Evolutionary conservation across 2,888 invertebrate genomes (phyloP), one percentile per base, ranked within the genome.

Genomic region (Drosophila pegasa): DNA sequence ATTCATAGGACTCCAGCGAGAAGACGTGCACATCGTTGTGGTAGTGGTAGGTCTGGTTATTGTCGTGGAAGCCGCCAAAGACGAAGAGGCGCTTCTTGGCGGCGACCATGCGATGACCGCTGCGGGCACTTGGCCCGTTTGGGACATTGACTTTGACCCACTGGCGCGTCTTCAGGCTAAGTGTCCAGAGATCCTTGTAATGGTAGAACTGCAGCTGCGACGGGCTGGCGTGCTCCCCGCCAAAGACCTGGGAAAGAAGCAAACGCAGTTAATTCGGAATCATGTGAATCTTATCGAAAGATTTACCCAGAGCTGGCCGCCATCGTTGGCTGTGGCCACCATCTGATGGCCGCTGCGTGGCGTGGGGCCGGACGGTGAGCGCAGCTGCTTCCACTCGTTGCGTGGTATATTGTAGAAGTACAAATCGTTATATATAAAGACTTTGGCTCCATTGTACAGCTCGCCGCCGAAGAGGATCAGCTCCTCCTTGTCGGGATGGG

Each of bases 51-150:
- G 96, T 96, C 60, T 96, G 94, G 1, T 96, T 94, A 91, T 97
- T 98, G 92, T 98, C 98, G 88, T 96, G 95, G 92, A 98, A 98
- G 1, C 98, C 98, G 0, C 98, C 98, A 93, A 98, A 98, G 6
- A 98, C 93, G 70, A 97, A 93, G 1, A 98, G 92, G 82, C 95
- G 95, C 77, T 96, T 97, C 75, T 97, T 97, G 1, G 95, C 91
- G 1, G 94, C 93, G 2, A 95, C 94, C 98, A 98, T 98, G 66
- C 98, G 94, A 92, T 98, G 98, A 0, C 98, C 96, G 92, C 96
- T 96, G 65, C 97, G 93, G 0, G 97, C 94, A n/a, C 96, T 95
- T 0, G 98, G 98, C 0, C 96, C 97, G 78, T 95, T 76, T 2
- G 94, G 91, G 18, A 94, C 93, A 63, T 94, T 94, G 45, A 96